Evolutionary conservation across 2,113 vertebrate species (phyloP).

Genomic region (Pachypanchax playfairii): DNA sequence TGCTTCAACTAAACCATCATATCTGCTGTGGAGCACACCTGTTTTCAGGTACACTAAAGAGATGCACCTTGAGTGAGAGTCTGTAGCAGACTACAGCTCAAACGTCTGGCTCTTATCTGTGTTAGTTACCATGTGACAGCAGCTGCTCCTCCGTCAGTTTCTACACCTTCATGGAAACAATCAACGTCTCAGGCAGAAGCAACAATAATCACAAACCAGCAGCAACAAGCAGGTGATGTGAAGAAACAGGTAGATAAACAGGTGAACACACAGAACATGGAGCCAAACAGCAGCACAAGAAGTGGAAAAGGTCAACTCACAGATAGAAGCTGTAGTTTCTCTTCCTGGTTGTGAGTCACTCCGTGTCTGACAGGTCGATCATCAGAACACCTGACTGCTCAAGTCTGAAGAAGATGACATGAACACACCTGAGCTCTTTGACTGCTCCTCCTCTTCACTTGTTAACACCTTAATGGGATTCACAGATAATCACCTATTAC

Average conservation of each 20-base stretch:
- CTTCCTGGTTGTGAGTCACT: no score
- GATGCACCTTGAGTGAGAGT: no score
- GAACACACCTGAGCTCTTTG: conserved; percentile 9
- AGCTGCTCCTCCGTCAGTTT: no score
- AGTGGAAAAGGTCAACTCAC: not conserved
- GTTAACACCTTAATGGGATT: conserved; percentile 58
- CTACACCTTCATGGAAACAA: no score
- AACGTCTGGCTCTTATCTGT: no score
- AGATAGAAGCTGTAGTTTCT: not conserved
- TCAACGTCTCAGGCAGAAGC: no score
- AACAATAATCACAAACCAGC: no score
- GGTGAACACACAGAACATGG: not conserved
- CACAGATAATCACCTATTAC: conserved; percentile 49
- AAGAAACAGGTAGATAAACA: not conserved
- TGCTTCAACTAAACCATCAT: no score
- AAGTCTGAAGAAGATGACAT: not conserved
- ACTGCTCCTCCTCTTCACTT: conserved; percentile 3
- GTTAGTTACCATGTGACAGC: no score
- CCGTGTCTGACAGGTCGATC: not conserved
- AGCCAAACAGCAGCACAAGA: not conserved
- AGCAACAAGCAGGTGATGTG: not conserved
- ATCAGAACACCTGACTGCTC: not conserved
- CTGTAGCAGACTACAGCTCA: no score
- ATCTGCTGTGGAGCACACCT: no score
- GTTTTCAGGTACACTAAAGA: no score